A percentile compares a stretch with the other conserved stretches of the same genome.
phyloP scores from a whole-genome alignment of 2,797 vertebrate genomes.

The Pseudopleuronectes americanus region DNA sequence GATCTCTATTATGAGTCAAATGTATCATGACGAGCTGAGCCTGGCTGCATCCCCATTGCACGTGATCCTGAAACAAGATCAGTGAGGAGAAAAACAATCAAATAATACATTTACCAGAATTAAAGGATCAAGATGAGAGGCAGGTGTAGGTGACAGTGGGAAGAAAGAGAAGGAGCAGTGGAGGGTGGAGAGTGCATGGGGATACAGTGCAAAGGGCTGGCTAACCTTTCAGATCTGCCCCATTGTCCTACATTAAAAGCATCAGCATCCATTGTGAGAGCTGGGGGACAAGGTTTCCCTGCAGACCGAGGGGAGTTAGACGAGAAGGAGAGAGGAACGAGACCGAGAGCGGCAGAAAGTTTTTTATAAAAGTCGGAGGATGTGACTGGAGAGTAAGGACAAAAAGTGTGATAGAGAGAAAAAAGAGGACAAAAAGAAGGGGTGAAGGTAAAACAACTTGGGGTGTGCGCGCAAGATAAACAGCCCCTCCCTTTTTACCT shows the following conservation, averaged over 20 bases:
- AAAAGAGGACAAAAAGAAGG: conserved; percentile 30
- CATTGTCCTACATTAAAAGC: conserved; percentile 88
- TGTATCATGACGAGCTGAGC: not conserved
- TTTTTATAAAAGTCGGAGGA: conserved; percentile 38
- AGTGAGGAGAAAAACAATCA: not conserved
- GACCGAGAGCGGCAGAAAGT: conserved; percentile 30
- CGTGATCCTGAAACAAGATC: not conserved
- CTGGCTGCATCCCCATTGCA: not conserved
- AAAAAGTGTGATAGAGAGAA: conserved; percentile 30
- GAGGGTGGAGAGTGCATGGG: conserved; percentile 42
- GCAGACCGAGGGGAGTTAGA: conserved; percentile 22
- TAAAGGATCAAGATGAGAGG: not conserved
- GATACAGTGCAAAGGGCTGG: conserved; percentile 59
- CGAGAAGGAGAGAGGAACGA: conserved; percentile 6
- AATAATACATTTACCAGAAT: conserved; percentile 8
- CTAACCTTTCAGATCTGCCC: conserved; percentile 83
- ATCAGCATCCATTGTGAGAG: conserved; percentile 82
- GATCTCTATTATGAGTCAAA: not conserved
- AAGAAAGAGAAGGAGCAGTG: conserved; percentile 23
- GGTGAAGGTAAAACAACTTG: conserved; percentile 58
- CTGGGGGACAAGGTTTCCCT: conserved; percentile 56
- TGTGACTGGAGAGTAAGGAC: conserved; percentile 3
- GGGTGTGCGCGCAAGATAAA: conserved; percentile 68
- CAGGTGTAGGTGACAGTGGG: conserved; percentile 24
- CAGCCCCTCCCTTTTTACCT: conserved; percentile 80